phyloP scores from a whole-genome alignment of 2,113 vertebrate genomes.

The Triplophysa siluroides region DNA sequence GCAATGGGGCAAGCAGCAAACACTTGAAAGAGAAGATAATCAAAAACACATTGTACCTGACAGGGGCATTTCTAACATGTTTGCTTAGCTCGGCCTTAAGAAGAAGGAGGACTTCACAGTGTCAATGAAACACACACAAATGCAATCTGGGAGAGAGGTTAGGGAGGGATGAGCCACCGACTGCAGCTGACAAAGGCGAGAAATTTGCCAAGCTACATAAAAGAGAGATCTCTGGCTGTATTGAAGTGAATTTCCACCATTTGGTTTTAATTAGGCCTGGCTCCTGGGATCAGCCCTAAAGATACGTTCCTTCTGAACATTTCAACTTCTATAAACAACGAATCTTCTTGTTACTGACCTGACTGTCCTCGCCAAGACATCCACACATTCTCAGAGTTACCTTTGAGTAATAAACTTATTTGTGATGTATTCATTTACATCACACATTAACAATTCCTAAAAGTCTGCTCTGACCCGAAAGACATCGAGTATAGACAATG shows the following conservation, averaged over 20 bases:
- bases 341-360: conserved; percentile 65
- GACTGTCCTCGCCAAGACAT: conserved; percentile 60
- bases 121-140: conserved; percentile 64
- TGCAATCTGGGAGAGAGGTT: conserved; percentile 55
- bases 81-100: conserved; percentile 40
- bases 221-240: conserved; percentile 67
- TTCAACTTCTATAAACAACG: conserved; percentile 77
- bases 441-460: conserved; percentile 53
- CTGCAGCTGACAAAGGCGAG: conserved; percentile 69
- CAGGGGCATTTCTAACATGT: conserved; percentile 66
- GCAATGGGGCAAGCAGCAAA: conserved; percentile 64
- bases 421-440: conserved; percentile 59
- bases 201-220: conserved; percentile 73
- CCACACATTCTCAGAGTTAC: conserved; percentile 46
- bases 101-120: conserved; percentile 46
- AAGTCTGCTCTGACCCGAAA: conserved; percentile 45
- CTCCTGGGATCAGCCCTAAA: conserved; percentile 74
- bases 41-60: conserved; percentile 72
- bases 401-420: conserved; percentile 57
- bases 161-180: conserved; percentile 69
- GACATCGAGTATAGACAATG: conserved; percentile 51
- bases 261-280: conserved; percentile 77
- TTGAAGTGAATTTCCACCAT: conserved; percentile 72
- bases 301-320: conserved; percentile 75
- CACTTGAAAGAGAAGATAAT: conserved; percentile 66